Percentiles rank a stretch among this genome's conserved stretches.
Conservation (phyloP, 2,888 invertebrate species). For the Pandemis corylana region DNA sequence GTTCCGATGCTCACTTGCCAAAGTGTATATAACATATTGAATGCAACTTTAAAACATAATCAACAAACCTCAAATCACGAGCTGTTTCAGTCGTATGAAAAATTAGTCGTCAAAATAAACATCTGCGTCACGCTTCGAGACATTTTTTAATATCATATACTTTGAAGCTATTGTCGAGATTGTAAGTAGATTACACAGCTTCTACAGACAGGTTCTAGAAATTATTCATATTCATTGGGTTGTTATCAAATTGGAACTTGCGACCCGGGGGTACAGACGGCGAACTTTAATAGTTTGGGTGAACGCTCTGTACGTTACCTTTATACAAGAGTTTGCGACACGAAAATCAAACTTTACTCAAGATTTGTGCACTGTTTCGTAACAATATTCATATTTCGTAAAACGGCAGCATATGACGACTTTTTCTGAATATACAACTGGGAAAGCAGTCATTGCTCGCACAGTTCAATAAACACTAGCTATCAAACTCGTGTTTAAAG, state of each 20-base stretch:
- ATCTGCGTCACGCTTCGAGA: not conserved
- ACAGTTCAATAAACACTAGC: too few relatives aligned
- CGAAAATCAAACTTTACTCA: not conserved
- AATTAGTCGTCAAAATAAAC: too few relatives aligned
- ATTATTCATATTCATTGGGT: conserved; percentile 33
- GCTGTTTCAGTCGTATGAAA: too few relatives aligned
- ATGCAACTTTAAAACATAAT: too few relatives aligned
- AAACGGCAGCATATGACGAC: not conserved
- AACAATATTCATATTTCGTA: not conserved
- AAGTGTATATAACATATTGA: too few relatives aligned
- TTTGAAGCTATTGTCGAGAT: conserved; percentile 8
- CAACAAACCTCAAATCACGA: too few relatives aligned
- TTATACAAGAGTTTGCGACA: not conserved
- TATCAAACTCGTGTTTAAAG: too few relatives aligned
- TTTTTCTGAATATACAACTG: not conserved
- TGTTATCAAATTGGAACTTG: conserved; percentile 31
- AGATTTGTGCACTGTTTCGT: not conserved
- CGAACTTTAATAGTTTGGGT: conserved; percentile 34
- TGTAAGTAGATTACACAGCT: not conserved
- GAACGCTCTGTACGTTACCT: conserved; percentile 15
- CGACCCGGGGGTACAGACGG: conserved; percentile 25
- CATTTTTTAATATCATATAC: not conserved
- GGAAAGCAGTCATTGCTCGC: too few relatives aligned
- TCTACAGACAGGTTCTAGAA: conserved; percentile 13
- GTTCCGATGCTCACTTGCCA: too few relatives aligned